Percentiles rank a stretch among this genome's conserved stretches.
phyloP scores from a whole-genome alignment of 2,888 invertebrate genomes.

The Melikaiella ostensackeni region DNA sequence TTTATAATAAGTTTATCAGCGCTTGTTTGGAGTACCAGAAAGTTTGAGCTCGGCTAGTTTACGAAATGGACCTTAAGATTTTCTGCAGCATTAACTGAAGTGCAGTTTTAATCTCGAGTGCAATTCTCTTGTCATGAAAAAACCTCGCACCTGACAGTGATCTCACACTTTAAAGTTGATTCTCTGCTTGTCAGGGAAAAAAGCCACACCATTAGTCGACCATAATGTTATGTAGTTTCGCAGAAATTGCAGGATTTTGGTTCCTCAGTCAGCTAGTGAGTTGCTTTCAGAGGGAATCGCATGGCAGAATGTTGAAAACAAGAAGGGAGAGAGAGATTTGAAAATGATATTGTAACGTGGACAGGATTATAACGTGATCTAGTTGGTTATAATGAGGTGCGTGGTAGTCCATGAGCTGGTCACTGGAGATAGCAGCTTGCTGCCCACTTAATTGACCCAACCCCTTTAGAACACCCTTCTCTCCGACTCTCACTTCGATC shows the following conservation, averaged over 20 bases:
- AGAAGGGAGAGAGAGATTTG: conserved; percentile 57
- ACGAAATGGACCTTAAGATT: conserved; percentile 11
- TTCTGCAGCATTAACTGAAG: background rate
- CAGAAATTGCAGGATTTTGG: conserved; percentile 62
- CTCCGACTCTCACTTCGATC: conserved; percentile 28
- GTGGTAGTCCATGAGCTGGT: conserved; percentile 68
- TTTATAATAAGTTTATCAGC: background rate
- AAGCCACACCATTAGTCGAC: conserved; percentile 61
- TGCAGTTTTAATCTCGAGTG: background rate
- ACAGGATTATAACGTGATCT: conserved; percentile 68
- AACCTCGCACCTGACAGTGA: conserved; percentile 18
- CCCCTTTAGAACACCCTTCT: conserved; percentile 42
- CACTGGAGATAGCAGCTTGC: conserved; percentile 69
- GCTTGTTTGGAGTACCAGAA: background rate
- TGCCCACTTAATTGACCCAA: conserved; percentile 69
- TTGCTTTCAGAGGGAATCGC: background rate
- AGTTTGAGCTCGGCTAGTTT: background rate
- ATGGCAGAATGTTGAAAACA: conserved; percentile 16
- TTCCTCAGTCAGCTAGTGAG: conserved; percentile 58
- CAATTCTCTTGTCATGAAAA: background rate
- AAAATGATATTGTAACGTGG: conserved; percentile 69
- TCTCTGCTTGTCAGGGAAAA: conserved; percentile 45
- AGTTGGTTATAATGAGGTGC: conserved; percentile 71
- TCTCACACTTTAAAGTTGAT: conserved; percentile 24
- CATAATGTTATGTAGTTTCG: conserved; percentile 66